Conservation (phyloP, 1,140 invertebrate genomes). For the Halotydeus destructor region DNA sequence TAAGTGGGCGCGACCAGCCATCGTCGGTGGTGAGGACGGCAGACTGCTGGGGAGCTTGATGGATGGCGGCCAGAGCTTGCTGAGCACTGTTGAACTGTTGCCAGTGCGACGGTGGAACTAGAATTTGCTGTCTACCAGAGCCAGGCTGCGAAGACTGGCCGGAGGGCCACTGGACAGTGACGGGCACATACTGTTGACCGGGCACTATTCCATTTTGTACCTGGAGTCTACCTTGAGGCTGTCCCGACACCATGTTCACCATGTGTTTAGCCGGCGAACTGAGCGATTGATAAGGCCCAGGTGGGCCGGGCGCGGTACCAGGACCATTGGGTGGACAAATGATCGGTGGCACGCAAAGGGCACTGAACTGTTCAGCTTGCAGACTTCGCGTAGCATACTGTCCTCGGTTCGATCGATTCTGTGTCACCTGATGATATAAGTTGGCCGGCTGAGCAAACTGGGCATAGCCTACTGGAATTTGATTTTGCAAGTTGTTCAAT, state of each 20-base stretch:
- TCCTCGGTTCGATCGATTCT: neutral
- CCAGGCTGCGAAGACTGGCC: neutral
- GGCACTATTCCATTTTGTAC: slow-evolving; percentile 27
- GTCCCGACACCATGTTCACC: slow-evolving; percentile 49
- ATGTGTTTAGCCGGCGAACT: slow-evolving; percentile 66
- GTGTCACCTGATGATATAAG: slow-evolving; percentile 8
- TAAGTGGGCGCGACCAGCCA: slow-evolving; percentile 51
- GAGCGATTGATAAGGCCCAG: slow-evolving; percentile 30
- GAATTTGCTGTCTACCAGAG: slow-evolving; percentile 1
- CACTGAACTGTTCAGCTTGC: neutral
- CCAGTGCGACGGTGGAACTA: slow-evolving; percentile 35
- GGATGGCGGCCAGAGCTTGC: slow-evolving; percentile 41
- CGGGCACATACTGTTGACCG: slow-evolving; percentile 63
- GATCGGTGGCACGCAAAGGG: slow-evolving; percentile 51
- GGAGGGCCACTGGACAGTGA: slow-evolving; percentile 31
- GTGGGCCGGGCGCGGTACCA: slow-evolving; percentile 17
- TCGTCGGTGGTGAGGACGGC: slow-evolving; percentile 39
- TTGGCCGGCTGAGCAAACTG: slow-evolving; percentile 11
- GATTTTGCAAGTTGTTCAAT: slow-evolving; percentile 29
- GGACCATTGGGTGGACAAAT: slow-evolving; percentile 39
- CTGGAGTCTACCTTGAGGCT: slow-evolving; percentile 36
- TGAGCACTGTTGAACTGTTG: slow-evolving; percentile 45
- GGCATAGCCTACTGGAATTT: no score
- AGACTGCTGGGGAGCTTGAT: slow-evolving; percentile 33
- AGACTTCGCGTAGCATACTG: neutral